These are phyloP conservation scores for Leptopilina syphax DNA, from an alignment of 2,888 invertebrate species.

Conservation along the genomic window DNA sequence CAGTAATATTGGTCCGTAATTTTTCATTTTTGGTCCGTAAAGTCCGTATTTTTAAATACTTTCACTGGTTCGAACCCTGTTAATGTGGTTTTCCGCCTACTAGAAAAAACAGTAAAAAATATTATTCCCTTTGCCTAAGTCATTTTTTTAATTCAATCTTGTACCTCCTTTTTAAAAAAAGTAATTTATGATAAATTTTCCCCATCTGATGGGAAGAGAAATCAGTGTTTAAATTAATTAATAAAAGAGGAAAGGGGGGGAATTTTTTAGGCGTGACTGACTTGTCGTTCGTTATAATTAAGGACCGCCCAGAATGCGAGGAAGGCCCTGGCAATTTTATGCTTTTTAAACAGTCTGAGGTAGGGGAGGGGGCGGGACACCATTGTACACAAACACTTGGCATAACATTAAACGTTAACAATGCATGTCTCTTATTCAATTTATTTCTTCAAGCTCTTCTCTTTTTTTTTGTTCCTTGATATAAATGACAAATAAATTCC, in stretches of 20 bases:
- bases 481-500: conserved; percentile 61
- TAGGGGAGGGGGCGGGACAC: conserved; percentile 45
- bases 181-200: neutral
- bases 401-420: conserved; percentile 66
- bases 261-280: conserved; percentile 55
- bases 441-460: conserved; percentile 52
- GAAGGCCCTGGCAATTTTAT: conserved; percentile 55
- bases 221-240: conserved; percentile 59
- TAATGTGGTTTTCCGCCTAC: too few species aligned
- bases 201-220: neutral
- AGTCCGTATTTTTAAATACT: too few species aligned
- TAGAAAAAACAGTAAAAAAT: too few species aligned
- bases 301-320: conserved; percentile 58
- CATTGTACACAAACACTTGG: conserved; percentile 42
- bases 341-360: conserved; percentile 49
- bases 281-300: conserved; percentile 62
- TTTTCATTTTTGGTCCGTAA: too few species aligned
- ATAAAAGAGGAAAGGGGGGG: conserved; percentile 61
- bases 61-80: too few species aligned
- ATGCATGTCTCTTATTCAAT: conserved; percentile 66
- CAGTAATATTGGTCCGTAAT: too few species aligned
- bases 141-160: neutral
- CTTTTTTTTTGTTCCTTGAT: conserved; percentile 37
- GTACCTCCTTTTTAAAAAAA: neutral
- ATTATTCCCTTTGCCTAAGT: too few species aligned